phyloP scores from a whole-genome alignment of 2,888 invertebrate species.

The Callyntrura guangdongensis region DNA sequence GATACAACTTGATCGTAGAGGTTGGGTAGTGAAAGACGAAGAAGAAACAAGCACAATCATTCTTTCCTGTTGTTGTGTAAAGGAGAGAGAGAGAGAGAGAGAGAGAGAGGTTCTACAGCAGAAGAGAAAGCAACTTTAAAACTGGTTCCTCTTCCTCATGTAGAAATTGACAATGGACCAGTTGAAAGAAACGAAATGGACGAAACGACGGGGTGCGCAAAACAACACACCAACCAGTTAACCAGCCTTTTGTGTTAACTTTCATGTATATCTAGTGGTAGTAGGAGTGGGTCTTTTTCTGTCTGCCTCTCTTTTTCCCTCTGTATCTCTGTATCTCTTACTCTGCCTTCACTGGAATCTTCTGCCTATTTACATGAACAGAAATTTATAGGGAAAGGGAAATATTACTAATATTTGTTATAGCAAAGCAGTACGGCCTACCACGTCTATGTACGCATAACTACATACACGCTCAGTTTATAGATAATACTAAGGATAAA shows the following conservation, averaged over 20 bases:
- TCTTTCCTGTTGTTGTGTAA: constrained; percentile 49
- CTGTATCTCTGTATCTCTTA: too few relatives aligned
- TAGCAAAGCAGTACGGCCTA: background rate
- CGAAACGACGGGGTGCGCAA: background rate
- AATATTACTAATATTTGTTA: constrained; percentile 21
- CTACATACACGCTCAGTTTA: background rate
- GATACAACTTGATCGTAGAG: constrained; percentile 5
- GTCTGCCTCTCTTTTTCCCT: background rate
- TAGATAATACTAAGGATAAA: background rate
- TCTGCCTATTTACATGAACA: background rate
- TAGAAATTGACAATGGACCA: constrained; percentile 57
- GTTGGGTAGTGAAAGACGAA: background rate
- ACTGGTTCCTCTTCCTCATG: constrained; percentile 27
- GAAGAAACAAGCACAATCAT: constrained; percentile 48
- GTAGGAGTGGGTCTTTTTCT: background rate
- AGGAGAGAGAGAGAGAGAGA: background rate
- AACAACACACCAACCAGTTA: constrained; percentile 37
- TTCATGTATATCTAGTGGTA: background rate
- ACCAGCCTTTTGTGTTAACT: constrained; percentile 47
- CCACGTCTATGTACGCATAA: background rate
- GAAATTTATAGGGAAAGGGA: background rate
- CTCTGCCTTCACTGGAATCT: background rate
- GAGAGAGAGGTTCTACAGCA: background rate
- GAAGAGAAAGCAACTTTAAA: constrained; percentile 46
- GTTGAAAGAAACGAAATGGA: constrained; percentile 58